Conservation (phyloP, 1,140 invertebrate genomes). For the Bombus sylvicola region DNA sequence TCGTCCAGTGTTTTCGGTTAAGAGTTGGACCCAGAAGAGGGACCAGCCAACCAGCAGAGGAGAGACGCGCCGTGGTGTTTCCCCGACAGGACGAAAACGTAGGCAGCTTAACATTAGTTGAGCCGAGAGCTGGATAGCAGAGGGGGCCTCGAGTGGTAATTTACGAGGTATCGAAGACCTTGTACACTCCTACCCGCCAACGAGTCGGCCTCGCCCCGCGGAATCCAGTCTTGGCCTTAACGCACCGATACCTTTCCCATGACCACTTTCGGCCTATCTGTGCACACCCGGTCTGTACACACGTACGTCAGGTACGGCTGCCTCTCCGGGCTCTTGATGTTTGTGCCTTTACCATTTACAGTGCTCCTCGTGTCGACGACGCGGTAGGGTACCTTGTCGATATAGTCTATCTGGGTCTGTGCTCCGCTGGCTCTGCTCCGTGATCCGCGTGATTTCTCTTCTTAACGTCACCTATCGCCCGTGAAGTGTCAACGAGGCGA, state of each 20-base stretch:
- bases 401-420: constrained; percentile 62
- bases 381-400: constrained; percentile 69
- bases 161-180: constrained; percentile 83
- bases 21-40: not conserved
- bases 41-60: not conserved
- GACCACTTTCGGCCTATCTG: constrained; percentile 71
- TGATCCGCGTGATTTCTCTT: constrained; percentile 67
- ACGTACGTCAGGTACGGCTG: constrained; percentile 5
- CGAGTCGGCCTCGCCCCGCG: constrained; percentile 72
- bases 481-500: constrained; percentile 60
- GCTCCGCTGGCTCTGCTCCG: constrained; percentile 35
- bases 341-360: constrained; percentile 73
- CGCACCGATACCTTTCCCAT: constrained; percentile 75
- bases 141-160: constrained; percentile 75
- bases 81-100: constrained; percentile 64
- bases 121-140: constrained; percentile 58
- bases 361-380: constrained; percentile 66
- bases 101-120: constrained; percentile 63
- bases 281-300: constrained; percentile 38
- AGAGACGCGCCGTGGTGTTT: constrained; percentile 12
- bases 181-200: constrained; percentile 81
- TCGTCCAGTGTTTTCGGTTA: constrained; percentile 38
- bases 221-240: constrained; percentile 76
- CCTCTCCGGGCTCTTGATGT: constrained; percentile 29
- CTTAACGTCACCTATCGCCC: constrained; percentile 53